These are phyloP conservation scores for Cyrtodaria siliqua DNA, from an alignment of 2,888 invertebrate species.

Conservation along the genomic window DNA sequence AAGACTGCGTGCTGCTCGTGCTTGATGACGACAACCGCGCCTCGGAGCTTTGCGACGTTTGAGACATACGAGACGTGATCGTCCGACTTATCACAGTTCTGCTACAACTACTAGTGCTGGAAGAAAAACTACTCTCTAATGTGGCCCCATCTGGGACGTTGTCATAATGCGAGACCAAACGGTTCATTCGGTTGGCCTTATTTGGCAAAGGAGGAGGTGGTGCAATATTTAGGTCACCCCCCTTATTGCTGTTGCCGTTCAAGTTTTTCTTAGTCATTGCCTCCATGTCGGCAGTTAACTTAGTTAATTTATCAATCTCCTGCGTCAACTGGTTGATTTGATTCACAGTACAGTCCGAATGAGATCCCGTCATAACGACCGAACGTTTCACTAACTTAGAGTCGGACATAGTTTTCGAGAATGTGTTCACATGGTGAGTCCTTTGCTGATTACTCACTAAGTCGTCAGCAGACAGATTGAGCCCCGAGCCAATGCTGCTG, in stretches of 20 bases:
- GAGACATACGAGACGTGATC: constrained; percentile 59
- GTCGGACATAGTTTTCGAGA: constrained; percentile 71
- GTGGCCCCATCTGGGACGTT: constrained; percentile 87
- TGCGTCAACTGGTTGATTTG: constrained; percentile 80
- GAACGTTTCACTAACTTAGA: constrained; percentile 58
- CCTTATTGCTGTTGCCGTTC: constrained; percentile 16
- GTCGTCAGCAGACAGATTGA: constrained; percentile 88
- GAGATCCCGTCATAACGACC: constrained; percentile 60
- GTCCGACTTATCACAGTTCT: constrained; percentile 67
- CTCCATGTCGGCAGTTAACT: constrained; percentile 78
- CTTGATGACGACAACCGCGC: constrained; percentile 73
- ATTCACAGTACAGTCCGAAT: constrained; percentile 73
- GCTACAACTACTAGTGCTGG: constrained; percentile 47
- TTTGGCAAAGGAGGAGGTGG: constrained; percentile 89
- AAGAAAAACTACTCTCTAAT: constrained; percentile 42
- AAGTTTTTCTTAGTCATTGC: constrained; percentile 63
- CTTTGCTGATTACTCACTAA: constrained; percentile 57
- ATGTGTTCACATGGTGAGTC: constrained; percentile 53
- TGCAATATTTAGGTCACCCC: not conserved
- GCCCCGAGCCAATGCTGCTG: constrained; percentile 94
- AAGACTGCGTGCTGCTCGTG: constrained; percentile 71
- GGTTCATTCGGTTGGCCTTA: constrained; percentile 89
- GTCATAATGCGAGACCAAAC: constrained; percentile 91
- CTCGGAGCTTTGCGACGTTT: constrained; percentile 61
- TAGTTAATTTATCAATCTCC: constrained; percentile 78